Base-by-base conservation (phyloP, 2,113 vertebrate species). In the Epinephelus lanceolatus region DNA sequence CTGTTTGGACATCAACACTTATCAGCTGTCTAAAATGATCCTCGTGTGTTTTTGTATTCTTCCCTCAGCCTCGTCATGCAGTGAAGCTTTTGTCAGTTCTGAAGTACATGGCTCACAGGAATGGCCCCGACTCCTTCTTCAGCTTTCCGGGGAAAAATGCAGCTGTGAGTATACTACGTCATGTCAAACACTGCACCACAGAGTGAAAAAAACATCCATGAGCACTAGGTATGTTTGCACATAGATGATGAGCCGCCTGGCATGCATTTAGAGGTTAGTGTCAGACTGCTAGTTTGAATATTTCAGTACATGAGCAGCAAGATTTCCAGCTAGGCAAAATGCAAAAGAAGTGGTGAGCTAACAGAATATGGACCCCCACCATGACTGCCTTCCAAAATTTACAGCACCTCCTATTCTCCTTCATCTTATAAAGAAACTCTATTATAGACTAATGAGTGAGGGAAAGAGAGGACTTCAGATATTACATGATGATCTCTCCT, bases 141-240 rank as follows among this genome's bases (percentile, higher is more conserved):
- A 99, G 96, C 91, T 99, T 99, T 27, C 98, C 98, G 45, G 98
- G 98, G 56, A 99, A 98, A 95, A 99, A 97, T 90, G 98, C 98
- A 93, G 98, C 98, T 23, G 98, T 99, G 93, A 96, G 97, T 94
- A 51, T 11, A 42, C 14, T 2, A 53, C 37, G 23, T 27, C 27
- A 33, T 40, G 5, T n/a, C 5, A n/a, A 63, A n/a, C 56, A 66
- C 10, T 7, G 21, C 71, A 40, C 18, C 19, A 11, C 51, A 40
- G 42, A 27, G 18, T 42, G 19, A 15, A 67, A 55, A 37, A 37
- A 37, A 6, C 17, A 5, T 2, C 12, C 18, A 23, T 61, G 13
- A 1, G 6, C 42, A 11, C 42, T 45, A 47, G 52, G 52, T 59
- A 30, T 52, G 42, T 76, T 71, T 45, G 37, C 23, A 21, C 47